phyloP scores from a whole-genome alignment of 2,888 invertebrate species.

The Parthenolecanium corni region DNA sequence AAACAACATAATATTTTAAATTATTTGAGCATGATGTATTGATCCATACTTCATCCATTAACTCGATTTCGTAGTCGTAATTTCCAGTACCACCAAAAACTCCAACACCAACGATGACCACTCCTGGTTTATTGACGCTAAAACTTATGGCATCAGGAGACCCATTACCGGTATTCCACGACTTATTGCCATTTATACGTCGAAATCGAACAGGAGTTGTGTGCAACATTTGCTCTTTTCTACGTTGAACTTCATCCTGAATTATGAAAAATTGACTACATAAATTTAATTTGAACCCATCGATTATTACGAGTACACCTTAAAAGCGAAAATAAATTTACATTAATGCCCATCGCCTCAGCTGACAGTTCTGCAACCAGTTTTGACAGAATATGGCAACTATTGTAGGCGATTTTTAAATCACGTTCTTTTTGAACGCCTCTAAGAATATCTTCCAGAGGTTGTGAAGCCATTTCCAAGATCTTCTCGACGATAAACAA shows the following conservation, averaged over 20 bases:
- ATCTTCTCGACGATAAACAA: constrained; percentile 51
- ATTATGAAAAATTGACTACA: constrained; percentile 1
- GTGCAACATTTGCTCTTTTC: constrained; percentile 67
- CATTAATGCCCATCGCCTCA: constrained; percentile 63
- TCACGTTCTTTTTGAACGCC: constrained; percentile 25
- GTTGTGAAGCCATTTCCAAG: constrained; percentile 67
- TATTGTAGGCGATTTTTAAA: constrained; percentile 46
- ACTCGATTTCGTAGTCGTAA: constrained; percentile 82
- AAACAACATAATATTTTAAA: too few species aligned
- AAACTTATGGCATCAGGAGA: constrained; percentile 94
- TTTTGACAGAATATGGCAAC: constrained; percentile 66
- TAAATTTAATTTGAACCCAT: background rate
- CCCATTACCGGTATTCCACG: constrained; percentile 95
- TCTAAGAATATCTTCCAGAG: constrained; percentile 46
- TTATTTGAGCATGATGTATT: too few species aligned
- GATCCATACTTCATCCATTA: constrained; percentile 66
- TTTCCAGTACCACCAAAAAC: constrained; percentile 80
- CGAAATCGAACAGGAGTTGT: constrained; percentile 84
- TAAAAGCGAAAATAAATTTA: constrained; percentile 38
- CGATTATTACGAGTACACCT: too few species aligned
- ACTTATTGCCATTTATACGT: constrained; percentile 73
- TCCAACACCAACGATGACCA: constrained; percentile 77
- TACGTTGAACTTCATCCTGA: constrained; percentile 57
- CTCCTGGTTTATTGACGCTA: constrained; percentile 78
- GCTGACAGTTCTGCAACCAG: constrained; percentile 79